Percentiles rank a stretch among this genome's conserved stretches.
Evolutionary conservation across 2,113 vertebrate species (phyloP).

Genomic region (Platycercus adscitus): DNA sequence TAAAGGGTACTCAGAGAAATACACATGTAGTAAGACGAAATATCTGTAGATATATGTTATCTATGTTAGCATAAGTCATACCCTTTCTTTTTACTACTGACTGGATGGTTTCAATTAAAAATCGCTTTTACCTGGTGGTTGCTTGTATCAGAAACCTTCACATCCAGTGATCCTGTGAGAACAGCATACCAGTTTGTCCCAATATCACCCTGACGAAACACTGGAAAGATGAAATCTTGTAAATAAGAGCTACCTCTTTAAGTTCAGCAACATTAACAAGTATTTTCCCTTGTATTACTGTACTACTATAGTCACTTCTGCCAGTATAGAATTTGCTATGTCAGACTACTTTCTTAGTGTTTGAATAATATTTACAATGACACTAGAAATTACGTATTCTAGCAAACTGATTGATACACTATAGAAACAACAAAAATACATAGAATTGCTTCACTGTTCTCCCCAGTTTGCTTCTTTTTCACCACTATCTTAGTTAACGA

Average conservation of each 20-base stretch:
- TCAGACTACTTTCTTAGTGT: neutral
- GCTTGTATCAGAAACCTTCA: constrained; percentile 95
- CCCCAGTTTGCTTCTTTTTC: neutral
- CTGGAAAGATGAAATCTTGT: constrained; percentile 72
- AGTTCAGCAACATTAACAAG: neutral
- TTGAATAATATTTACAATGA: neutral
- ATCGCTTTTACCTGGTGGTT: constrained; percentile 86
- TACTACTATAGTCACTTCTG: neutral
- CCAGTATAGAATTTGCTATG: neutral
- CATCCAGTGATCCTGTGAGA: constrained; percentile 94
- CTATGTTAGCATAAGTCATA: neutral
- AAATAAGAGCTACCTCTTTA: neutral
- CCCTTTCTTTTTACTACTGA: neutral
- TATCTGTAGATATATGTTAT: neutral
- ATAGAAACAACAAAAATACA: neutral
- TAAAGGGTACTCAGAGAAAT: neutral
- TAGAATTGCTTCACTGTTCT: neutral
- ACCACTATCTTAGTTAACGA: neutral
- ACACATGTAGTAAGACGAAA: neutral
- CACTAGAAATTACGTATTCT: neutral
- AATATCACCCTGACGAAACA: constrained; percentile 97
- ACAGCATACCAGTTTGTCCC: constrained; percentile 98
- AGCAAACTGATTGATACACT: neutral
- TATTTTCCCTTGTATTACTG: neutral
- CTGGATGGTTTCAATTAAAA: neutral